A percentile compares a stretch with the other conserved stretches of the same genome.
Evolutionary conservation across 2,888 invertebrate genomes (phyloP).

Genomic region (Megalurothrips usitatus): DNA sequence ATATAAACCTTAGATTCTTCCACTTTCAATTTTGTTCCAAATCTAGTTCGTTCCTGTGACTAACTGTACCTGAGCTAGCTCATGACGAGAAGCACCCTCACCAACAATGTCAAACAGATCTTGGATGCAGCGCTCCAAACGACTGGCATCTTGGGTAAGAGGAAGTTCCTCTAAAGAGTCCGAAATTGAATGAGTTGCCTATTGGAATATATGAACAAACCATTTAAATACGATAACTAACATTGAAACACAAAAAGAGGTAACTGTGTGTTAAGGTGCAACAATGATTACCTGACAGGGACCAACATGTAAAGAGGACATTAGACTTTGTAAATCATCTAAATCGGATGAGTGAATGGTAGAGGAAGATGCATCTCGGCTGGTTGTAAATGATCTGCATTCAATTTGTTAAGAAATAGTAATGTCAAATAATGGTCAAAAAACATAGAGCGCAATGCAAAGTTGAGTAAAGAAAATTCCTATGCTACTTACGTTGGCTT

Average conservation of each 20-base stretch:
- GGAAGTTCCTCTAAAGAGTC: conserved; percentile 41
- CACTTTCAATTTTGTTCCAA: no score
- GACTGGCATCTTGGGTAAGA: conserved; percentile 42
- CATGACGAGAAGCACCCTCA: conserved; percentile 50
- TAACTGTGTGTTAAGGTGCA: background rate
- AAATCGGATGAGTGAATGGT: conserved; percentile 33
- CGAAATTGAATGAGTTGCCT: background rate
- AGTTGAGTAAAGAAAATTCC: background rate
- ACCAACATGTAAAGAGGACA: conserved; percentile 36
- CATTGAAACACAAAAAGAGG: background rate
- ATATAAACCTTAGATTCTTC: no score
- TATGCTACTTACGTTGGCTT: conserved; percentile 42
- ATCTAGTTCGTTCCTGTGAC: no score
- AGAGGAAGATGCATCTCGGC: background rate
- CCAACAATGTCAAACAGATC: conserved; percentile 54
- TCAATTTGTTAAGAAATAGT: conserved; percentile 10
- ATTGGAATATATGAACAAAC: conserved; percentile 25
- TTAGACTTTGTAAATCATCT: conserved; percentile 38
- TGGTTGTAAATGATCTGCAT: background rate
- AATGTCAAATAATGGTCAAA: background rate
- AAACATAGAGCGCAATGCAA: background rate
- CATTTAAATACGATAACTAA: background rate
- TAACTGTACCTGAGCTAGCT: conserved; percentile 47
- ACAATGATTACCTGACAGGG: background rate
- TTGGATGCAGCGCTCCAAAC: conserved; percentile 50